Base-by-base conservation (phyloP, 1,140 invertebrate species). In the Drosophila navojoa region DNA sequence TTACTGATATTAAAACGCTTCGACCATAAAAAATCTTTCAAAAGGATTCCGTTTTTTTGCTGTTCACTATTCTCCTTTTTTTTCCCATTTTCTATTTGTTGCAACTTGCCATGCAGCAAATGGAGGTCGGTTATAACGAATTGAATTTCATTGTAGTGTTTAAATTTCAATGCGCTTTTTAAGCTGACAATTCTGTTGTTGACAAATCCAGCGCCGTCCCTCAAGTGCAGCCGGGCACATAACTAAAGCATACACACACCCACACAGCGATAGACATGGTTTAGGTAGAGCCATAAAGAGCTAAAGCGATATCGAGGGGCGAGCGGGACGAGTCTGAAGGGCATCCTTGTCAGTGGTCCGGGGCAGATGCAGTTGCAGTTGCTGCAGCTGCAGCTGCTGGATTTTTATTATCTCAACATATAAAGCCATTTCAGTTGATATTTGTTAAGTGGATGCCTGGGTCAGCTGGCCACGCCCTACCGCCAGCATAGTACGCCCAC, bases 351-450 rank as follows among this genome's bases (percentile, higher is more conserved):
- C 32, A 54, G 47, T 40, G 13, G 16, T 44, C 57, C 4, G 29
- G 19, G 4, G 13, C 42, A 15, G 42, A 7, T 44, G 42, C n/a
- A 42, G 40, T 5, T 44, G 42, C n/a, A 68, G 64, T 11, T 57
- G 42, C 42, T 44, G 42, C n/a, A 59, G 53, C 52, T 55, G 63
- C 53, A 66, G 22, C 60, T 61, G 76, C 40, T 71, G 71, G 32
- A 62, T 59, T 84, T 82, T 76, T 84, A 84, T 84, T 84, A 84
- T 79, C 72, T 79, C 72, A 80, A 63, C 80, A 77, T 73, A 84
- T 84, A 84, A 73, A 73, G 60, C 76, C 67, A 76, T 84, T 77
- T 84, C 63, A 70, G 68, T 79, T 79, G 62, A 84, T 84, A 84
- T 84, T 80, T 77, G 77, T 85, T 79, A 77, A 85, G 81, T 79